Conservation (phyloP, 2,888 invertebrate species). For the Platypus cylindrus region DNA sequence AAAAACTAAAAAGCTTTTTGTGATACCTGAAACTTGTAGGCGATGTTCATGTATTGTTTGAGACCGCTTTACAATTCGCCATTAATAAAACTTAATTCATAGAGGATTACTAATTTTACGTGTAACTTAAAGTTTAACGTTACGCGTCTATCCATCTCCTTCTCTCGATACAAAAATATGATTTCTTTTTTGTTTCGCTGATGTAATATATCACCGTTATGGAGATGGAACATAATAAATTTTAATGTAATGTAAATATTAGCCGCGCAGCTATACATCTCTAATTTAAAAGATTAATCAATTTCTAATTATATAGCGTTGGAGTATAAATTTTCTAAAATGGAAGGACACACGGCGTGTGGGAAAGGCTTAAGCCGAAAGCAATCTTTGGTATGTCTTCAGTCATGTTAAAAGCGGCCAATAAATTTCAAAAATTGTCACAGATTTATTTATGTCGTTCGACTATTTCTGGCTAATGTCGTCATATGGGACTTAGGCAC, state of each 20-base stretch:
- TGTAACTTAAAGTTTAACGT: too few relatives aligned
- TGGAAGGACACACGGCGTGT: slow-evolving; percentile 16
- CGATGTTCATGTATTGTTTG: slow-evolving; percentile 12
- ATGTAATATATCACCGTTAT: too few relatives aligned
- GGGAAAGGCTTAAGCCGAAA: too few relatives aligned
- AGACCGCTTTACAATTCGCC: slow-evolving; percentile 8
- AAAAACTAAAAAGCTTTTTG: slow-evolving; percentile 35
- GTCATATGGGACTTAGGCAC: too few relatives aligned
- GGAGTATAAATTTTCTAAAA: slow-evolving; percentile 31
- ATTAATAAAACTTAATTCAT: slow-evolving; percentile 12
- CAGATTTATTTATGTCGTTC: slow-evolving; percentile 7
- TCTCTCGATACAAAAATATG: too few relatives aligned
- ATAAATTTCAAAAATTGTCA: slow-evolving; percentile 11
- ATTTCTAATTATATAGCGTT: slow-evolving; percentile 35
- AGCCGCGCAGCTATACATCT: too few relatives aligned
- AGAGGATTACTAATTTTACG: slow-evolving; percentile 2
- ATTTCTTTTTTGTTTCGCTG: too few relatives aligned
- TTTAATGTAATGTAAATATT: too few relatives aligned
- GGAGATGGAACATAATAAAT: too few relatives aligned
- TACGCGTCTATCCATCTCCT: too few relatives aligned
- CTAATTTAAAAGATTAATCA: slow-evolving; percentile 35
- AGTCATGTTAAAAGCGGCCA: slow-evolving; percentile 7
- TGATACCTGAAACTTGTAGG: slow-evolving; percentile 30
- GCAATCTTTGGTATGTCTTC: slow-evolving; percentile 7
- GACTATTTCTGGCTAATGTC: slow-evolving; percentile 5